Evolutionary conservation across 2,888 invertebrate species (phyloP).

Genomic region (Scaptomyza parva): DNA sequence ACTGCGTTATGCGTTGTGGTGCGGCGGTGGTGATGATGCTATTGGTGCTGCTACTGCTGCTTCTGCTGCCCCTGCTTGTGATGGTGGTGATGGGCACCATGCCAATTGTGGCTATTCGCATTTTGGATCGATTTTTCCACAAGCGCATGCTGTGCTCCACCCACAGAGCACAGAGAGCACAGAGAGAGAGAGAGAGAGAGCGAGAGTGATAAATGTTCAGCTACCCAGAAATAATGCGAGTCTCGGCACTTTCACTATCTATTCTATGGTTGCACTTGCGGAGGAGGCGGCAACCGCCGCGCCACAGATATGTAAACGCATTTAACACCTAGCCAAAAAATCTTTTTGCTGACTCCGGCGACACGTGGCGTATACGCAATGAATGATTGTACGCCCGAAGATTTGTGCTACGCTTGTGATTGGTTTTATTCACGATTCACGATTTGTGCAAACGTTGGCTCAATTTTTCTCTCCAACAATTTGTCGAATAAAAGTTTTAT

Average conservation of each 20-base stretch:
- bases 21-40: conserved; percentile 2
- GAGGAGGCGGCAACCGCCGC: conserved; percentile 43
- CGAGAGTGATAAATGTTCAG: conserved; percentile 69
- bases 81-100: conserved; percentile 28
- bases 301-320: conserved; percentile 60
- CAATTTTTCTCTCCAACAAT: conserved; percentile 45
- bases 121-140: conserved; percentile 74
- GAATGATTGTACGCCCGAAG: conserved; percentile 11
- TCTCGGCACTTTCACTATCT: conserved; percentile 68
- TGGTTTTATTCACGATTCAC: conserved; percentile 32
- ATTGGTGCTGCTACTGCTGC: not conserved
- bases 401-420: conserved; percentile 5
- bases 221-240: conserved; percentile 76
- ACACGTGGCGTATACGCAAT: conserved; percentile 63
- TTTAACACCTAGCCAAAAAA: conserved; percentile 59
- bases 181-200: too few species aligned
- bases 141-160: conserved; percentile 61
- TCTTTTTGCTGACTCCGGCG: conserved; percentile 35
- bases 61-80: not conserved
- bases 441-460: conserved; percentile 52
- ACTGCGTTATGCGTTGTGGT: conserved; percentile 38
- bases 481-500: conserved; percentile 51
- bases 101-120: conserved; percentile 62
- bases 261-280: conserved; percentile 32
- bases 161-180: conserved; percentile 25